Base-by-base conservation (phyloP, 2,888 invertebrate species). In the Allacma fusca region DNA sequence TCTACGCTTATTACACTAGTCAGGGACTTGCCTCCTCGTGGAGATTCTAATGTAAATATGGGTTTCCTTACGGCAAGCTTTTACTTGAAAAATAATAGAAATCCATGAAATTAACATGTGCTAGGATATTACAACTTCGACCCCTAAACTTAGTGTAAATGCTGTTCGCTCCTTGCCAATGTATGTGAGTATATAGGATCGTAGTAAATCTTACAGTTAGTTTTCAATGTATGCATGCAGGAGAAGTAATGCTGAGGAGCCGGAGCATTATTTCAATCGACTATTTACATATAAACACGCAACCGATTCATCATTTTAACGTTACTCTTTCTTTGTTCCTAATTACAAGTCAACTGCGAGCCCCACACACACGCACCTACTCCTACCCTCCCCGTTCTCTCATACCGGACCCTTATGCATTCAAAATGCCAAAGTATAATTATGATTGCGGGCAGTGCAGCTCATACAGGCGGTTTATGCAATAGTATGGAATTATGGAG, bases 241-340 rank as follows among this genome's bases (percentile, higher is more conserved):
- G n/a, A n/a, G n/a, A n/a, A 50, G 50, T 50, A 19, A 50, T 50
- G 16, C 2, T 50, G 50, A 50, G 50, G 50, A 50, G 50, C 19
- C 40, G 40, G 40, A 62, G 24, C 62, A 62, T 62, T 62, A 74
- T 74, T 74, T 74, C 74, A 74, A 74, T 74, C 74, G 74, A 74
- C 65, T 74, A 65, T 74, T 74, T 74, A 74, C 74, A 74, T 67
- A 72, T 74, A 74, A 74, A 74, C 74, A 74, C 74, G 74, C 74
- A 74, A 74, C 44, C 74, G 67, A 74, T 74, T 74, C 74, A 67
- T 74, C 74, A 74, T 74, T 74, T 74, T 74, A 50, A 74, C 74
- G 64, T 67, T 65, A 67, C 74, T 74, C 64, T 74, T 74, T 74
- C 74, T 24, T 29, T 62, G 73, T 73, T 62, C 62, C 44, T 74